Evolutionary conservation across 2,888 invertebrate genomes (phyloP), one percentile per base, ranked within the genome.

Genomic region (Heliconius sara): DNA sequence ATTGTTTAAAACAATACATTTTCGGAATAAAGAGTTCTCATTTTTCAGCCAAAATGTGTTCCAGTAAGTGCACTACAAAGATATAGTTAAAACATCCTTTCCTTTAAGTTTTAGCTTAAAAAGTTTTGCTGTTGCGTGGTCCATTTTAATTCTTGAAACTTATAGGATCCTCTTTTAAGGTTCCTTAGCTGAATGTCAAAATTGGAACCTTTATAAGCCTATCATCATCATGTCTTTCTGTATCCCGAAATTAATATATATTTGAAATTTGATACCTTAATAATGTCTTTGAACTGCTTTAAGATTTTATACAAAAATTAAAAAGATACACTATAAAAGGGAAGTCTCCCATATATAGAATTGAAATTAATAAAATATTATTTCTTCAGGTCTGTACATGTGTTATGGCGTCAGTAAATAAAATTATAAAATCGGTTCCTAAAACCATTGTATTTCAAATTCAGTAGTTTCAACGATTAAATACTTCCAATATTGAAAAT

Each of bases 11-110:
- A 82, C 79, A 82, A 80, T 82, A 81, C 79, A 79, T 82, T 82
- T 76, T 78, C 79, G 70, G 63, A 79, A 76, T 80, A 81, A 82
- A 82, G 78, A 81, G 74, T 78, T 82, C 79, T 80, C 81, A 81
- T 82, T 82, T 82, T 74, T 77, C 82, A 82, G 78, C 82, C 81
- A 81, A 81, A 82, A 82, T 81, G 81, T 82, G 81, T 81, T 82
- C 81, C 76, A 80, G 81, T 81, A 81, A 82, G 82, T 82, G 81
- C 81, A 76, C 81, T 78, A 71, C 79, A 77, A 76, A 77, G 82
- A 80, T 77, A 82, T 79, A 68, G 77, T 82, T 79, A 81, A 82
- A 82, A 82, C 79, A 78, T 80, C 79, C 77, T 81, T 79, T 78
- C 57, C 81, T 43, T 60, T 16, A 63, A 71, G 70, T 78, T 78